Evolutionary conservation across 2,888 invertebrate species (phyloP).

Genomic region (Frankliniella fusca): DNA sequence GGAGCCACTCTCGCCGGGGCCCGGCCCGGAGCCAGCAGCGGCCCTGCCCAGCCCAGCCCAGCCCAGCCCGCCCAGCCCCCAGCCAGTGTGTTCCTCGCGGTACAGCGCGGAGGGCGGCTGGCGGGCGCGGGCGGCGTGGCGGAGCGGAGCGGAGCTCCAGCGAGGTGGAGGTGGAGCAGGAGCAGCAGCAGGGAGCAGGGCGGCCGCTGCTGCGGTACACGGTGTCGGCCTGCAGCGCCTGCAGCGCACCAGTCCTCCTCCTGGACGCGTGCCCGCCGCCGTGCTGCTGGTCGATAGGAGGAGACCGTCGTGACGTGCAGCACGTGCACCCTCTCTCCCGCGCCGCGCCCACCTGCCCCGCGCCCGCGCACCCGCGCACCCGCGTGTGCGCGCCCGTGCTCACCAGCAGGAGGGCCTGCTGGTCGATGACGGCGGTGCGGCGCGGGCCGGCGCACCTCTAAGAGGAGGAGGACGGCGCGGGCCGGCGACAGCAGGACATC

Average conservation of each 20-base stretch:
- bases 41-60: not conserved
- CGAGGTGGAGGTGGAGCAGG: too few relatives aligned
- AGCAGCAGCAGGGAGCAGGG: not conserved
- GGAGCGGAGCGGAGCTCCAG: not conserved
- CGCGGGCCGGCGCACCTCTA: not conserved
- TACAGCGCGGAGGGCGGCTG: not conserved
- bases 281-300: not conserved
- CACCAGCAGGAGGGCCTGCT: not conserved
- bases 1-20: not conserved
- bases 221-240: too few relatives aligned
- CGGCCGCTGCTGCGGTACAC: not conserved
- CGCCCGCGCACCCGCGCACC: not conserved
- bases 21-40: not conserved
- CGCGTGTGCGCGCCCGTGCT: not conserved
- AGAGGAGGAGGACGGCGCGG: too few relatives aligned
- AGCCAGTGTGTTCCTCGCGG: conserved; percentile 1
- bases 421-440: not conserved
- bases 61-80: not conserved
- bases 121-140: not conserved
- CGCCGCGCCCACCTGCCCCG: not conserved
- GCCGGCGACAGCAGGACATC: too few relatives aligned
- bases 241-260: too few relatives aligned
- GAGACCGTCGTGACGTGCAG: too few relatives aligned
- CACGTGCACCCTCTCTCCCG: too few relatives aligned
- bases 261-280: not conserved